These are phyloP conservation scores for Andrena minutula DNA, from an alignment of 2,888 invertebrate genomes.

Conservation along the genomic window DNA sequence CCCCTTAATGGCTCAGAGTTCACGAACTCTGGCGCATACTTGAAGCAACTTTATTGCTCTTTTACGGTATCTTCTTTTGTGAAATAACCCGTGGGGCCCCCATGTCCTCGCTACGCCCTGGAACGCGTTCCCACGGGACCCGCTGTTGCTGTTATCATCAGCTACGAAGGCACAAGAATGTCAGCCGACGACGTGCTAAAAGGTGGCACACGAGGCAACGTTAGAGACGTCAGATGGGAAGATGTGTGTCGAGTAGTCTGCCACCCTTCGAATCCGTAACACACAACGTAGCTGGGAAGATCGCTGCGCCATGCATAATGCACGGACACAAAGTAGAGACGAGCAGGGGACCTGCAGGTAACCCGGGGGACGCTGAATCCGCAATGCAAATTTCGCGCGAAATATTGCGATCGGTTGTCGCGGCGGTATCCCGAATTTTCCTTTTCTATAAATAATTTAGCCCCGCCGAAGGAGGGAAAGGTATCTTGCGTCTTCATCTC, in stretches of 20 bases:
- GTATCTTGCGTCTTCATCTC: slow-evolving; percentile 31
- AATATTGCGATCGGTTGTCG: slow-evolving; percentile 43
- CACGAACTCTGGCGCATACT: neutral
- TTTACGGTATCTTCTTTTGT: neutral
- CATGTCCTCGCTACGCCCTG: neutral
- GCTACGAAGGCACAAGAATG: slow-evolving; percentile 25
- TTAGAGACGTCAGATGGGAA: slow-evolving; percentile 46
- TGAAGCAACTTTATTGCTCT: neutral
- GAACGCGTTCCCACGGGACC: neutral
- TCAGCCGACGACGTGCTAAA: slow-evolving; percentile 35
- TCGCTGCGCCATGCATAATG: slow-evolving; percentile 75
- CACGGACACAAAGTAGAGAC: slow-evolving; percentile 66
- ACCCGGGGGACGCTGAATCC: slow-evolving; percentile 50
- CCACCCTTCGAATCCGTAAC: slow-evolving; percentile 67
- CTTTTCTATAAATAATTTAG: slow-evolving; percentile 42
- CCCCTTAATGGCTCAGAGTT: too few species aligned
- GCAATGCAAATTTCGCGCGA: slow-evolving; percentile 53
- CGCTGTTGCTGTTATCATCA: slow-evolving; percentile 47
- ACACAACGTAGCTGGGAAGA: slow-evolving; percentile 66
- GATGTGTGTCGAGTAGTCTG: slow-evolving; percentile 68
- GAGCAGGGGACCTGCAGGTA: slow-evolving; percentile 45
- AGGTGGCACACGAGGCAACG: slow-evolving; percentile 51
- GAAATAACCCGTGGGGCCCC: neutral
- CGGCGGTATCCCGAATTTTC: slow-evolving; percentile 28
- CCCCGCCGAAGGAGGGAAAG: neutral